Base-by-base conservation (phyloP, 2,888 invertebrate species). In the Conus canariensis region DNA sequence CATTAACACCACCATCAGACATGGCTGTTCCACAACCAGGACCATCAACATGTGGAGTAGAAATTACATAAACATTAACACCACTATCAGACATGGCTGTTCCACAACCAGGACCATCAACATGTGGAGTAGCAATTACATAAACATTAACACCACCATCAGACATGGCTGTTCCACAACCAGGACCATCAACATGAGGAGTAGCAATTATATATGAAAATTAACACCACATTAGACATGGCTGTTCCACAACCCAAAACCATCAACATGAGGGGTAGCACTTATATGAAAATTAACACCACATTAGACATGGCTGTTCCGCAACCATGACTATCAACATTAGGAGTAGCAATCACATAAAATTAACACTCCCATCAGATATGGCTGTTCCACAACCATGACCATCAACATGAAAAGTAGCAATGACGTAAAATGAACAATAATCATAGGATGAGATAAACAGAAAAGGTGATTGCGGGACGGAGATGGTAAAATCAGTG, bases 281-380 rank as follows among this genome's bases (percentile, higher is more conserved):
- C 0, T 30, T 30, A 30, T 30, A 30, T 30, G 22, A 30, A 30
- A 30, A 30, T 30, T 30, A 30, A 30, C 30, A 30, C 30, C 30
- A 30, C 93, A 99, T 98, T 93, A 99, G 97, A 97, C 98, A 98
- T 90, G 99, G 93, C 95, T 96, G 92, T 7, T 82, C 59, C 64
- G 14, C 60, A 64, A 25, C 22, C 12, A 88, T 10, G 30, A 14
- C 19, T 10, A 56, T 19, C 22, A 77, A 9, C 77, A 77, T 9
- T 19, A 22, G 16, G 9, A 30, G 30, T 30, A 30, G 30, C 30
- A 30, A 30, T 30, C 30, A 30, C 30, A 30, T 30, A 30, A 30
- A 30, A 30, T 0, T 30, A 30, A 30, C 30, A 30, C 30, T 19
- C 30, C 30, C 30, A 30, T 30, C 30, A 30, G 30, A 30, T 30